Evolutionary conservation across 2,888 invertebrate species (phyloP).

Genomic region (Eupithecia inturbata): DNA sequence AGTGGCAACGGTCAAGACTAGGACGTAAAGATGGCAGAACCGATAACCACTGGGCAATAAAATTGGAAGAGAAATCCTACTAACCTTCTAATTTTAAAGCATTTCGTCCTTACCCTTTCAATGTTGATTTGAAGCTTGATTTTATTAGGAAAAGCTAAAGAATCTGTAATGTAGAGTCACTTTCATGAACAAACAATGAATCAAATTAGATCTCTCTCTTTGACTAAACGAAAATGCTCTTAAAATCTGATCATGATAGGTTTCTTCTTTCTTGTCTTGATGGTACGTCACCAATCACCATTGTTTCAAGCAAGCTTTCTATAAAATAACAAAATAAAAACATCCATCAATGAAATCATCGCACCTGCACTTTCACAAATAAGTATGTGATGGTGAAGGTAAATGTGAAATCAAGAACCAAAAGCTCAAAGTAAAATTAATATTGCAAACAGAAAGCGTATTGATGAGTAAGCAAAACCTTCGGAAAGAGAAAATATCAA

Average conservation of each 20-base stretch:
- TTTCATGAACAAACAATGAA: neutral
- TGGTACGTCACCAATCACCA: neutral
- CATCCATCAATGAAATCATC: neutral
- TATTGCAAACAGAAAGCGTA: slow-evolving; percentile 23
- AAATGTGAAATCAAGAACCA: neutral
- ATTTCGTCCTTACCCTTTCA: slow-evolving; percentile 9
- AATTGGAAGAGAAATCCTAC: slow-evolving; percentile 9
- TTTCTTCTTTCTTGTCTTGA: neutral
- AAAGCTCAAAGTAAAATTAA: neutral
- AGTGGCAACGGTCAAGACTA: slow-evolving; percentile 7
- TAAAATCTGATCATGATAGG: neutral
- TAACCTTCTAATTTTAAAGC: slow-evolving; percentile 11
- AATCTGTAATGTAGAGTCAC: neutral
- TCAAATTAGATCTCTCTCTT: neutral
- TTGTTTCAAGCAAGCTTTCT: neutral
- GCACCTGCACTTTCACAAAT: neutral
- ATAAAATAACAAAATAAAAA: neutral
- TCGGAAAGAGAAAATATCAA: slow-evolving; percentile 32
- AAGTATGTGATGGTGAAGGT: neutral
- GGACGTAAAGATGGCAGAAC: slow-evolving; percentile 8
- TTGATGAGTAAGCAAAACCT: slow-evolving; percentile 28
- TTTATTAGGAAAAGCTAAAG: neutral
- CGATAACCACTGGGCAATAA: slow-evolving; percentile 12
- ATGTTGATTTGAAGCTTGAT: slow-evolving; percentile 12
- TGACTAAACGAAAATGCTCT: neutral